Conservation (phyloP, 2,797 vertebrate species). For the Hafferia zeledoni region DNA sequence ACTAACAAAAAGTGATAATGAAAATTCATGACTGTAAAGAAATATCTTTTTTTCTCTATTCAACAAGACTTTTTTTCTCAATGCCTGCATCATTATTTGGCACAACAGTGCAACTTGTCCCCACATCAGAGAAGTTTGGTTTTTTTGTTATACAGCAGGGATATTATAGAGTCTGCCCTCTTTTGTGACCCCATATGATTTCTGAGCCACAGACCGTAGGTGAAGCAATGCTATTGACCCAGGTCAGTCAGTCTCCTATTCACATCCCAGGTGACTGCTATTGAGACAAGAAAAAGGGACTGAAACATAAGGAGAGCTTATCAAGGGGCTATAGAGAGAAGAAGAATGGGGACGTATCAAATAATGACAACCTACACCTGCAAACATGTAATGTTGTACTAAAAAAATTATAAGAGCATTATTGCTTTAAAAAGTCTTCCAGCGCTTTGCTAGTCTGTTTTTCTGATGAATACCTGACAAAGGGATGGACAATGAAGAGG, state of each 20-base stretch:
- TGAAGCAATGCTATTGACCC: background rate
- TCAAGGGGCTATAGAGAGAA: background rate
- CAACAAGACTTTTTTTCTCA: background rate
- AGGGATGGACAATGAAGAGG: background rate
- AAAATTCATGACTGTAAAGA: background rate
- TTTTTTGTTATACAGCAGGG: background rate
- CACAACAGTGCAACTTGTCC: background rate
- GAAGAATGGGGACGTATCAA: slow-evolving; percentile 32
- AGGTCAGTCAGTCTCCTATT: background rate
- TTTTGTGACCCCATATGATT: background rate
- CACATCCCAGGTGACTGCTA: background rate
- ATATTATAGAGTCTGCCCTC: background rate
- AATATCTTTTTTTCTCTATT: background rate
- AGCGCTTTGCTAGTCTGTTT: background rate
- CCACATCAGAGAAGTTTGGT: background rate
- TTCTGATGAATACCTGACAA: background rate
- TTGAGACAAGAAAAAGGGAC: background rate
- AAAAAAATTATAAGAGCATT: background rate
- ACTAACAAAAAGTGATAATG: background rate
- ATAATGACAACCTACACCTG: background rate
- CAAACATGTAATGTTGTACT: background rate
- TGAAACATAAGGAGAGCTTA: slow-evolving; percentile 41
- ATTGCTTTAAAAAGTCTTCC: background rate
- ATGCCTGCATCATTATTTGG: background rate
- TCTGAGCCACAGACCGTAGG: background rate